Base-by-base conservation (phyloP, 2,113 vertebrate species). In the Ascaphus truei region DNA sequence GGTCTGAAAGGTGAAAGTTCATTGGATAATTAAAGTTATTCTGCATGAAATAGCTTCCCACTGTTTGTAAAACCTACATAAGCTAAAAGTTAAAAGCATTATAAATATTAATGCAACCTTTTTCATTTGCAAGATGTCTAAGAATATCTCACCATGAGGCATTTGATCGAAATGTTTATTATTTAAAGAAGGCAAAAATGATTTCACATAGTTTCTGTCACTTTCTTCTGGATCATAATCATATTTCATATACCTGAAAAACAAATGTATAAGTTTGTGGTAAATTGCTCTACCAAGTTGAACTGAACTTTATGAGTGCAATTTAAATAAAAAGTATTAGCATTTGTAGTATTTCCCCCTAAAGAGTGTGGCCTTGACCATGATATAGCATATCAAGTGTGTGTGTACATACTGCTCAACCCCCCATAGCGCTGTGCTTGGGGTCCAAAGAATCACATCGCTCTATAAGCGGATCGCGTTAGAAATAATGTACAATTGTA, bases 81-180 rank as follows among this genome's bases (percentile, higher is more conserved):
- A 68, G 22, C 55, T 36, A 59, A 39, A 68, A 50, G 55, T 68
- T 68, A 59, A 68, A 68, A 68, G 55, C 65, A 50, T 47, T 59
- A 68, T 68, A 37, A 68, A 68, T 59, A 68, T 68, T 59, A 37
- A 59, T 59, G 55, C 48, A 59, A 48, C 13, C 41, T 59, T n/a
- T 68, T 68, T 50, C 55, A 48, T 50, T 53, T 50, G 39, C 23
- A 67, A n/a, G 41, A 37, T 59, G 41, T 27, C 53, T 68, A 20
- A 68, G 53, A 67, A 68, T 41, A 59, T 47, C 55, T 68, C 65
- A 16, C 53, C 50, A 20, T 37, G 41, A 68, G 65, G 41, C 22
- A 34, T 69, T 60, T 60, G 56, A 69, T 68, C 59, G 41, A 51
- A 59, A 60, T 60, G 56, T 69, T 60, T 69, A 68, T 59, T 50